These are phyloP conservation scores for Pangasius krempfi DNA, from an alignment of 2,797 vertebrate species.

Conservation along the genomic window DNA sequence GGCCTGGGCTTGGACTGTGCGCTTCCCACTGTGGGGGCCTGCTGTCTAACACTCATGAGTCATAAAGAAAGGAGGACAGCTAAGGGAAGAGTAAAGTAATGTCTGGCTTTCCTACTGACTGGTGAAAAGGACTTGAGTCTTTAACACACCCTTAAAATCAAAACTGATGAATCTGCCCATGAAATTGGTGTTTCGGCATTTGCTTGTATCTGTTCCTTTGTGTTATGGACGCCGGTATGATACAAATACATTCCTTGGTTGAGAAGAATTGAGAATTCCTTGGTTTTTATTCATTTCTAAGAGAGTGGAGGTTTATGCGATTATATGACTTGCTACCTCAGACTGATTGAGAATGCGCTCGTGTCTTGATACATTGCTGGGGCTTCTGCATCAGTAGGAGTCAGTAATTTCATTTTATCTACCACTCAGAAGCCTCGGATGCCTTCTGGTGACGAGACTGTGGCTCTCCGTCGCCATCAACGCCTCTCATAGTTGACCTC, in stretches of 20 bases:
- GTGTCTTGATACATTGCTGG: background rate
- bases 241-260: background rate
- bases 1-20: constrained; percentile 36
- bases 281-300: background rate
- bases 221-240: background rate
- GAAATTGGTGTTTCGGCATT: background rate
- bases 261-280: background rate
- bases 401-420: background rate
- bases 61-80: constrained; percentile 49
- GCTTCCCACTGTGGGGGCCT: constrained; percentile 45
- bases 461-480: background rate
- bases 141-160: background rate
- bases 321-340: background rate
- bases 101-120: constrained; percentile 17
- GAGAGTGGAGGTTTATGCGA: background rate
- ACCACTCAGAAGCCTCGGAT: background rate
- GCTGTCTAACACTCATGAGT: constrained; percentile 58
- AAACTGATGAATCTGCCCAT: background rate
- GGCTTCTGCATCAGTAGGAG: background rate
- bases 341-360: background rate
- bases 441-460: background rate
- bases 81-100: constrained; percentile 36
- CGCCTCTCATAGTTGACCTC: background rate
- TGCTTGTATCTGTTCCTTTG: background rate
- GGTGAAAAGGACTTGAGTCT: background rate